Percentiles rank a stretch among this genome's conserved stretches.
Conservation (phyloP, 2,797 vertebrate genomes). For the Phoeniculus purpureus region DNA sequence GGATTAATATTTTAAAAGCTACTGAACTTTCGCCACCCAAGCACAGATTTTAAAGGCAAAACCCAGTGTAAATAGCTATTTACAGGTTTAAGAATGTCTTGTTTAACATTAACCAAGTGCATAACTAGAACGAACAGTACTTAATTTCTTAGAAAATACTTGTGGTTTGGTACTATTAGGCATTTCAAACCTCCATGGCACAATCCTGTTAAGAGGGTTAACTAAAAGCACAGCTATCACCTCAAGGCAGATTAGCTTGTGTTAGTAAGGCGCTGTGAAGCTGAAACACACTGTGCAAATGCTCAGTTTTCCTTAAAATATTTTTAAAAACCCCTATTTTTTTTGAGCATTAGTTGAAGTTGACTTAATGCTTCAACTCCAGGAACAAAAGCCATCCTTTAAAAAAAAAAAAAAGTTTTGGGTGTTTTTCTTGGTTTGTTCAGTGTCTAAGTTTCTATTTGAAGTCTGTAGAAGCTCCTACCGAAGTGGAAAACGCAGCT, state of each 20-base stretch:
- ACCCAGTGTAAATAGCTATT: conserved; percentile 67
- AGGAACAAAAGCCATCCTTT: conserved; percentile 62
- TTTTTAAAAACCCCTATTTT: not conserved
- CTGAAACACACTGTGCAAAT: not conserved
- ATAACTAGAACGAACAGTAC: conserved; percentile 55
- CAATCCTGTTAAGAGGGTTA: not conserved
- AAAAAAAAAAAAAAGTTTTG: conserved; percentile 17
- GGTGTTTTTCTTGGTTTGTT: no score
- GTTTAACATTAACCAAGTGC: conserved; percentile 60
- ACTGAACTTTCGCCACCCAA: conserved; percentile 63
- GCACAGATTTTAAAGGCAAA: conserved; percentile 70
- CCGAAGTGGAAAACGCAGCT: conserved; percentile 36
- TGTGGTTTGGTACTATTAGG: conserved; percentile 72
- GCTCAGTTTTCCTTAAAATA: not conserved
- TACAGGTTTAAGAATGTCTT: conserved; percentile 71
- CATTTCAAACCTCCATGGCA: conserved; percentile 59
- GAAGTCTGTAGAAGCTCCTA: conserved; percentile 65
- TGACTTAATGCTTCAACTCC: conserved; percentile 45
- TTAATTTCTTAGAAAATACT: conserved; percentile 70
- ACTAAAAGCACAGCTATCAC: conserved; percentile 50
- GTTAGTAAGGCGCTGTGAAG: conserved; percentile 39
- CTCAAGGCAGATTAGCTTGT: conserved; percentile 60
- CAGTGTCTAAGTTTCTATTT: conserved; percentile 10
- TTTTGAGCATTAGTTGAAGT: conserved; percentile 56
- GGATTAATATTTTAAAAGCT: conserved; percentile 71